Evolutionary conservation across 1,140 invertebrate genomes (phyloP).

Genomic region (Anastatus disparis): DNA sequence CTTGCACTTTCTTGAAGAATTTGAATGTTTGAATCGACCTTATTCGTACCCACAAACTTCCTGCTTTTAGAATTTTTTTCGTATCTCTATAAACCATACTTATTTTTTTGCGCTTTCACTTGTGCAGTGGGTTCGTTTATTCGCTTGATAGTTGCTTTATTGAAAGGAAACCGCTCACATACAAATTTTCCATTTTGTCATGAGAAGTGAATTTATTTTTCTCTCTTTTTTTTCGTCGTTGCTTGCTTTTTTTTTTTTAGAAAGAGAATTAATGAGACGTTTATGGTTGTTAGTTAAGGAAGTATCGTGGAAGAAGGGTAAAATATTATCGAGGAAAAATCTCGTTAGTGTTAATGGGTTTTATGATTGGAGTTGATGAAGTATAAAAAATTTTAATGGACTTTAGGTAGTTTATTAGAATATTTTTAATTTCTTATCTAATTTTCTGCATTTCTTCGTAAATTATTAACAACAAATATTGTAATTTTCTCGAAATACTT

Average conservation of each 20-base stretch:
- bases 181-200: constrained; percentile 35
- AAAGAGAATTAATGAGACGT: not conserved
- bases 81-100: no score
- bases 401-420: not conserved
- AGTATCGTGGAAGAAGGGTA: not conserved
- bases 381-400: not conserved
- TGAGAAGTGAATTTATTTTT: not conserved
- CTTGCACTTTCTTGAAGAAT: constrained; percentile 42
- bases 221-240: no score
- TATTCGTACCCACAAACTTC: no score
- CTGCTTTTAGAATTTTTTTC: no score
- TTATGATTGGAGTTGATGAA: not conserved
- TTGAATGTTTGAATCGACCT: no score
- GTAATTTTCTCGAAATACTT: no score
- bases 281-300: not conserved
- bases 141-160: constrained; percentile 20
- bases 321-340: not conserved
- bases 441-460: not conserved
- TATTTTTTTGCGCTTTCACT: not conserved
- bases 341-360: not conserved
- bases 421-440: no score
- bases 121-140: not conserved
- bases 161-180: not conserved
- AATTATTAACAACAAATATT: no score
- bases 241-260: no score